Evolutionary conservation across 1,140 invertebrate species (phyloP).

Genomic region (Caenorhabditis briggsae): DNA sequence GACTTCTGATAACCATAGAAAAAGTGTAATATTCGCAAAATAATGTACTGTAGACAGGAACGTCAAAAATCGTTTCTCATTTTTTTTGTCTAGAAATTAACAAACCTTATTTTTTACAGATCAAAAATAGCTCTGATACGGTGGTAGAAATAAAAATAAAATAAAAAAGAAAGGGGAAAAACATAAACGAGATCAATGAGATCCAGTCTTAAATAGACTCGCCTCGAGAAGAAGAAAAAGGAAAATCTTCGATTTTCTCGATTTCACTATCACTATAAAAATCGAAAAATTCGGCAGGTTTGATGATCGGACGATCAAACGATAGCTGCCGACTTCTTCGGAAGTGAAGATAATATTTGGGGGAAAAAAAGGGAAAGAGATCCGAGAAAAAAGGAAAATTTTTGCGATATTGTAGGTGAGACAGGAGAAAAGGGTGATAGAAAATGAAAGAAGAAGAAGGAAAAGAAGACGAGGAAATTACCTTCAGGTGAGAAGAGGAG

Average conservation of each 20-base stretch:
- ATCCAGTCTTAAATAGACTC: conserved; percentile 6
- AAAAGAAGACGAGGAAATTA: neutral
- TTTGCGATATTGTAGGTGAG: neutral
- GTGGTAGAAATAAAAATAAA: too few species aligned
- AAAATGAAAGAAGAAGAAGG: neutral
- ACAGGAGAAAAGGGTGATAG: too few species aligned
- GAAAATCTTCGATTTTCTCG: conserved; percentile 1
- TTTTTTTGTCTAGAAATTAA: neutral
- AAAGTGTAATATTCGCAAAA: neutral
- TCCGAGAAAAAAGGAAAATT: neutral
- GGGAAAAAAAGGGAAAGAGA: neutral
- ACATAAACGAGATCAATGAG: conserved; percentile 10
- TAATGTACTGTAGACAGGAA: neutral
- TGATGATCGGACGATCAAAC: neutral
- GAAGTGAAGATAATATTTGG: neutral
- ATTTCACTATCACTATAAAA: conserved; percentile 48
- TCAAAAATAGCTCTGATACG: too few species aligned
- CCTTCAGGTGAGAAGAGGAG: conserved; percentile 45
- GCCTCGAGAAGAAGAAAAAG: neutral
- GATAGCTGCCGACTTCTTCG: neutral
- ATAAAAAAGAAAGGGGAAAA: neutral
- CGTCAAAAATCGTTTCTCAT: conserved; percentile 3
- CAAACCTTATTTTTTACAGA: neutral
- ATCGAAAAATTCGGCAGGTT: conserved; percentile 32
- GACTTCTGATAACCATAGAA: too few species aligned